Base-by-base conservation (phyloP, 2,888 invertebrate genomes). In the Petrophora chlorosata region DNA sequence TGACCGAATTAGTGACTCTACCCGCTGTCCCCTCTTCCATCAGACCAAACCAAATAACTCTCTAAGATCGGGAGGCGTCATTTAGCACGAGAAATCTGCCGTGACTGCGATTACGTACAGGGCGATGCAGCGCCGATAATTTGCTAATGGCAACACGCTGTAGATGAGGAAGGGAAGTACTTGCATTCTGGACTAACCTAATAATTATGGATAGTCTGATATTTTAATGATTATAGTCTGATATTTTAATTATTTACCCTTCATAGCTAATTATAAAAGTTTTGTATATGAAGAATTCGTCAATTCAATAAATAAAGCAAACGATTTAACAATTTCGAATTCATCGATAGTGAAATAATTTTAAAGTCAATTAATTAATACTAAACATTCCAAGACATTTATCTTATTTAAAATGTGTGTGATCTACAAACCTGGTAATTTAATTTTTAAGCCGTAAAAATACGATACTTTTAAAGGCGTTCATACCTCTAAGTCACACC, bases 11-110 rank as follows among this genome's bases (percentile, higher is more conserved):
- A n/a, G 19, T 22, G n/a, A 25, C 8, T 3, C 0, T 5, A 3
- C 26, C 35, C 51, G 26, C 42, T 33, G 15, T 5, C 2, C 17
- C 19, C 53, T 38, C 32, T 2, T 63, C 19, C 19, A 53, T 65
- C 66, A 35, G 12, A 47, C 52, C 58, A 41, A 28, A 50, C 40
- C 47, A 62, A 63, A 63, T 59, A 63, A 60, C 67, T 65, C 63
- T 67, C 56, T 63, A 53, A 48, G 65, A 71, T 73, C 72, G 63
- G 65, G 66, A 72, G 67, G 59, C 63, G 61, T 71, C 72, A 73
- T 73, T 76, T 69, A 70, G 61, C 68, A 63, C 73, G 74, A 77
- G 81, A 80, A 79, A 81, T 78, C 70, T 76, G 63, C 61, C 76
- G 71, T 71, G 74, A 68, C 67, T 67, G 54, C 34, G 68, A 76